Evolutionary conservation across 2,797 vertebrate species (phyloP).

Genomic region (Chiroxiphia lanceolata): DNA sequence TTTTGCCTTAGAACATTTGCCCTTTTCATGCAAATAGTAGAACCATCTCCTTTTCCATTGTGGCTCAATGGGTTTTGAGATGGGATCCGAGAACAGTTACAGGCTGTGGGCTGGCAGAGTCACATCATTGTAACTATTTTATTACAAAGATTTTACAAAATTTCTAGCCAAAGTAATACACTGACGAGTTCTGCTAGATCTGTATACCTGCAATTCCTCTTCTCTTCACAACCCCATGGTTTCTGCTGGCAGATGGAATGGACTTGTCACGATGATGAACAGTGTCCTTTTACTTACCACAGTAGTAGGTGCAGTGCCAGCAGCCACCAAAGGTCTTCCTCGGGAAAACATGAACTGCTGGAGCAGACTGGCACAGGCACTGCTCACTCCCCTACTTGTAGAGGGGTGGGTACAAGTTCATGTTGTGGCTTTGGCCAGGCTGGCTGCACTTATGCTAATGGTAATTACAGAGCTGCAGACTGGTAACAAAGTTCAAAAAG

Average conservation of each 20-base stretch:
- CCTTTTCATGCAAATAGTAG: background rate
- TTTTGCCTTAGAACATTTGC: background rate
- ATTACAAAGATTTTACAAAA: background rate
- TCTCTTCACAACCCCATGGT: background rate
- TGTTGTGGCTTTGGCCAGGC: accelerated
- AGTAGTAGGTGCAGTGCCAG: accelerated
- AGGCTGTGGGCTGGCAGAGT: background rate
- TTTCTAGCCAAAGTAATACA: background rate
- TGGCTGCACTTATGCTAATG: background rate
- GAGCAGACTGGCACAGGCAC: background rate
- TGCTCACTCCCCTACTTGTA: accelerated
- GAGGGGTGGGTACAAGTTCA: background rate
- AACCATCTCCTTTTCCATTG: background rate
- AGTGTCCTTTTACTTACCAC: background rate
- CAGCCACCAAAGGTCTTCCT: background rate
- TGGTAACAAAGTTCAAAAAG: background rate
- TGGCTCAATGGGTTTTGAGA: background rate
- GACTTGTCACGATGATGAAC: background rate
- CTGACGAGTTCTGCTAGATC: background rate
- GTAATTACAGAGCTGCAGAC: background rate
- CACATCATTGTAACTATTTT: background rate
- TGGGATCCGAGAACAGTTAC: background rate
- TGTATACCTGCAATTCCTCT: background rate
- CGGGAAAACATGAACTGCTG: accelerated
- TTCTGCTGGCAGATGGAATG: background rate